A percentile compares a stretch with the other conserved stretches of the same genome.
Evolutionary conservation across 2,797 vertebrate species (phyloP).

Genomic region (Lepilemur ruficaudatus): DNA sequence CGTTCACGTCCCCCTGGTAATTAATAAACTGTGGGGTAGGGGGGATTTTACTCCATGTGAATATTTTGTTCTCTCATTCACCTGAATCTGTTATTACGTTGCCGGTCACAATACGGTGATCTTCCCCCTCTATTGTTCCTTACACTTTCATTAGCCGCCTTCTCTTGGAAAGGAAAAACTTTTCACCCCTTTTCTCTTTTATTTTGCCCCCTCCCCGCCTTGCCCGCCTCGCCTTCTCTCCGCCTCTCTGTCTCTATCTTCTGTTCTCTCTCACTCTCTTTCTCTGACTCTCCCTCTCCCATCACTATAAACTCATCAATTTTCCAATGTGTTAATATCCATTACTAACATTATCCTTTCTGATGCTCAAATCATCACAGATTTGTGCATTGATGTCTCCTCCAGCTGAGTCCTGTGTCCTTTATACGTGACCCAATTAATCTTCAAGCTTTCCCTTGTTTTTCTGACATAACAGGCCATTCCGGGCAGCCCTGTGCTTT

Average conservation of each 20-base stretch:
- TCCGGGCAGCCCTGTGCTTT: background rate
- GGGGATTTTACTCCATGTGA: background rate
- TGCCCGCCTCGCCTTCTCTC: background rate
- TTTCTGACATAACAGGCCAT: background rate
- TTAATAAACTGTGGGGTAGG: background rate
- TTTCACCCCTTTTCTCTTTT: background rate
- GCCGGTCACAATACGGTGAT: background rate
- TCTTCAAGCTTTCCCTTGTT: background rate
- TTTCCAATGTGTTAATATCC: slow-evolving; percentile 22
- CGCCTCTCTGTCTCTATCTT: background rate
- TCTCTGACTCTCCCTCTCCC: background rate
- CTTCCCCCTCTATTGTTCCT: background rate
- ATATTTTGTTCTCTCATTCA: background rate
- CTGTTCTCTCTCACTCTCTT: background rate
- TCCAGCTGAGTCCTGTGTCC: background rate
- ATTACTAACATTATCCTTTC: slow-evolving; percentile 4
- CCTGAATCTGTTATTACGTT: background rate
- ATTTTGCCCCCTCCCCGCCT: background rate
- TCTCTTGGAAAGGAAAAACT: background rate
- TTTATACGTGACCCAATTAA: background rate
- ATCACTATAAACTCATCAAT: background rate
- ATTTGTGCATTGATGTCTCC: background rate
- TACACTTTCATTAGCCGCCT: background rate
- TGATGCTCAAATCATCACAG: slow-evolving; percentile 14
- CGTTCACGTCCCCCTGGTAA: background rate